Evolutionary conservation across 2,888 invertebrate genomes (phyloP).

Genomic region (Trichogramma evanescens): DNA sequence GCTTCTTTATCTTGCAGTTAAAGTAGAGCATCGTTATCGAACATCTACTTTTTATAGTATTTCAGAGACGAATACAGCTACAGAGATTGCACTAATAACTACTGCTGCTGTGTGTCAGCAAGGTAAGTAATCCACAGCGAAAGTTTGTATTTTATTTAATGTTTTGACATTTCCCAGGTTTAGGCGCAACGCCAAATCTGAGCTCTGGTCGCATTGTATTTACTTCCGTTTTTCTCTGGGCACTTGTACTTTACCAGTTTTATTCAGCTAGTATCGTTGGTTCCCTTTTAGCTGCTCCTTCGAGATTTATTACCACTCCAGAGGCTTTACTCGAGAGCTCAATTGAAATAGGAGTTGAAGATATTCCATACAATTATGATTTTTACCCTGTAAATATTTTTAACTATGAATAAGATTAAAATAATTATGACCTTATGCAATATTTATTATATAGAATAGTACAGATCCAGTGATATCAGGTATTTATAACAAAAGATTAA

Average conservation of each 20-base stretch:
- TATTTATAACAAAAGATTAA: constrained; percentile 56
- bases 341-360: constrained; percentile 37
- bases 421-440: neutral
- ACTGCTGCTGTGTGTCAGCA: constrained; percentile 49
- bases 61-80: constrained; percentile 23
- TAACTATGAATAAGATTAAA: neutral
- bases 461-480: constrained; percentile 57
- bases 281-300: constrained; percentile 36
- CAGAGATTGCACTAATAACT: constrained; percentile 42
- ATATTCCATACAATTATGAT: constrained; percentile 38
- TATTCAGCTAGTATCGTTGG: constrained; percentile 44
- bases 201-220: constrained; percentile 45
- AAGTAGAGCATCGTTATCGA: constrained; percentile 24
- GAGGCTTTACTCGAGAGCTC: constrained; percentile 37
- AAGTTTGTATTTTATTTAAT: neutral
- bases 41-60: neutral
- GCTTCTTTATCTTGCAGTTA: constrained; percentile 27
- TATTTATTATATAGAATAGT: constrained; percentile 50
- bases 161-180: constrained; percentile 40
- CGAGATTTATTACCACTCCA: constrained; percentile 37
- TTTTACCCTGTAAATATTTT: constrained; percentile 31
- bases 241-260: constrained; percentile 40
- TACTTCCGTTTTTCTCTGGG: constrained; percentile 36
- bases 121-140: constrained; percentile 32
- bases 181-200: constrained; percentile 44